Percentiles rank a stretch among this genome's conserved stretches.
phyloP scores from a whole-genome alignment of 2,113 vertebrate species.

The Globicephala melas region DNA sequence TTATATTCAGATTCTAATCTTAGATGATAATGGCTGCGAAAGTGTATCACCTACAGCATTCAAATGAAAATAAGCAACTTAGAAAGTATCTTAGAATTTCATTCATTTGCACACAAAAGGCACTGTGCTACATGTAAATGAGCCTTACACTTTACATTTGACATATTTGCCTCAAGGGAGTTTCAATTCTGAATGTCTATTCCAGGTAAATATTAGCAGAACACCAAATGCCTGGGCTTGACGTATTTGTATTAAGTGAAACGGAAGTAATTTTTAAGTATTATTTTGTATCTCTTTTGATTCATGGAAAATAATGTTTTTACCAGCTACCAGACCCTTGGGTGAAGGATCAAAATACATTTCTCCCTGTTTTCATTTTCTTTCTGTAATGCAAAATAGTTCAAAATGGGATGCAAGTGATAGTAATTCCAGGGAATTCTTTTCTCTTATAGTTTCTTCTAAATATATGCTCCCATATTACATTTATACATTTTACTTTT shows the following conservation, averaged over 20 bases:
- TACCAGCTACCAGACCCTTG: neutral
- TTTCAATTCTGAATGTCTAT: neutral
- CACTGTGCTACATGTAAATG: neutral
- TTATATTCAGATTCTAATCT: neutral
- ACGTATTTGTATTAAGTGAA: neutral
- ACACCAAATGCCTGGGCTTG: neutral
- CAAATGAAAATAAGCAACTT: neutral
- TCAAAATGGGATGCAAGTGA: neutral
- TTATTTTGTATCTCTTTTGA: neutral
- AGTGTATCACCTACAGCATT: neutral
- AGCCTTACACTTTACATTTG: neutral
- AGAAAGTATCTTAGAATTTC: neutral
- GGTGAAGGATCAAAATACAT: neutral
- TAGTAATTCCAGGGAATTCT: neutral
- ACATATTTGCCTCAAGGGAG: neutral
- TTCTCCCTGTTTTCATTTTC: neutral
- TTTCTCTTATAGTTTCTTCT: neutral
- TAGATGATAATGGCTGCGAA: neutral
- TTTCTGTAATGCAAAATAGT: neutral
- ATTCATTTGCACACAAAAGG: neutral
- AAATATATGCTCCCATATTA: neutral
- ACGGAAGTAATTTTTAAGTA: neutral
- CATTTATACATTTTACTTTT: neutral
- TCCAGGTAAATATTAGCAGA: neutral
- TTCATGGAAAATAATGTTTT: conserved; percentile 18